Conservation (phyloP, 2,797 vertebrate species). For the Girardinus metallicus region DNA sequence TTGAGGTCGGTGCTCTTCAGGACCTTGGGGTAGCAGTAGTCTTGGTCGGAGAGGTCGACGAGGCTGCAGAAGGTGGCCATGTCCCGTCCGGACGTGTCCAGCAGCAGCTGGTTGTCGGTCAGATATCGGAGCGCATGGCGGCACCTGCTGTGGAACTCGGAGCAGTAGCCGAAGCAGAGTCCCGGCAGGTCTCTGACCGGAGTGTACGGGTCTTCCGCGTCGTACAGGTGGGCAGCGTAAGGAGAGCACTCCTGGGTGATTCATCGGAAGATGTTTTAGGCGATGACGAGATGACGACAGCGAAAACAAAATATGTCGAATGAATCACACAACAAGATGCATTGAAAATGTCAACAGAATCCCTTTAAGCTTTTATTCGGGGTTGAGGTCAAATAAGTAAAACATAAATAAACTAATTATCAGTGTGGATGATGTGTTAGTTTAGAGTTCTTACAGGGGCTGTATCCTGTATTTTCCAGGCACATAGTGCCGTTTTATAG, state of each 20-base stretch:
- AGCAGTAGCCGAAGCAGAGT: conserved; percentile 85
- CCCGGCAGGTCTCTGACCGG: conserved; percentile 83
- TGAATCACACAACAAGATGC: not conserved
- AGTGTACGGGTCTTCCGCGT: conserved; percentile 84
- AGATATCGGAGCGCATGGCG: conserved; percentile 79
- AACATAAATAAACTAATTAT: not conserved
- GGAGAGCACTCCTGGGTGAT: conserved; percentile 86
- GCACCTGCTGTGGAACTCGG: conserved; percentile 80
- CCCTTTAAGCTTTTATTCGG: not conserved
- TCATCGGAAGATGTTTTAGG: not conserved
- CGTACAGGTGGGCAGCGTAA: conserved; percentile 86
- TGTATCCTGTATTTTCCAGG: not conserved
- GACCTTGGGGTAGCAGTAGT: conserved; percentile 87
- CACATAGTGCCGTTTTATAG: too few species aligned
- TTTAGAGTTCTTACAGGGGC: not conserved
- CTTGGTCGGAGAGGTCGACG: conserved; percentile 80
- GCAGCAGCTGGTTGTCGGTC: conserved; percentile 68
- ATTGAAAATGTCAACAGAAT: not conserved
- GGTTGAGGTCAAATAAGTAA: not conserved
- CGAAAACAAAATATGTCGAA: not conserved
- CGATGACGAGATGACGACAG: too few species aligned
- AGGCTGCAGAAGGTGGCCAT: conserved; percentile 79
- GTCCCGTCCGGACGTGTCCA: conserved; percentile 64
- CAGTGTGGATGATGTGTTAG: not conserved
- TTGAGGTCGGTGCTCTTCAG: conserved; percentile 78